Evolutionary conservation across 2,888 invertebrate genomes (phyloP).

Genomic region (Acrobasis suavella): DNA sequence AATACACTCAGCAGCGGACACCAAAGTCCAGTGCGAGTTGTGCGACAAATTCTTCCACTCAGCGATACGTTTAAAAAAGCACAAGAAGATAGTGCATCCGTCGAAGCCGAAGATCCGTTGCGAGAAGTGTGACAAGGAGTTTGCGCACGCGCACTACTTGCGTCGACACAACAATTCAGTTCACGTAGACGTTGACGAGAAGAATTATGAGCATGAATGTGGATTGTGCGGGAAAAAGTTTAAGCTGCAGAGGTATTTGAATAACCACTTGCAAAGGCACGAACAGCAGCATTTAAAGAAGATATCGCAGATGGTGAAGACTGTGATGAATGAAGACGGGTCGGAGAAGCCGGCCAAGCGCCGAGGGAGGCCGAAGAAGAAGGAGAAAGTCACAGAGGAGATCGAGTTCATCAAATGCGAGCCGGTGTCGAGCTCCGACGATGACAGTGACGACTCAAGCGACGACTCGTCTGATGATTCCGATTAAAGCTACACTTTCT

Average conservation of each 20-base stretch:
- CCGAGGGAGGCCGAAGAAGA: constrained; percentile 47
- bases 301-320: constrained; percentile 73
- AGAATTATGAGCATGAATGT: constrained; percentile 67
- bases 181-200: constrained; percentile 66
- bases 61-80: constrained; percentile 68
- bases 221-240: constrained; percentile 72
- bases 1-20: constrained; percentile 65
- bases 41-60: constrained; percentile 74
- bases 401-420: constrained; percentile 77
- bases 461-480: constrained; percentile 43
- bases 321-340: constrained; percentile 63
- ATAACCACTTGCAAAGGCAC: constrained; percentile 70
- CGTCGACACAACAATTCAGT: constrained; percentile 67
- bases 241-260: constrained; percentile 68
- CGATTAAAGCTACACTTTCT: constrained; percentile 30
- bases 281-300: constrained; percentile 72
- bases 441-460: constrained; percentile 49
- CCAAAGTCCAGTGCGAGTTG: constrained; percentile 70
- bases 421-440: constrained; percentile 64
- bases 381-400: constrained; percentile 44
- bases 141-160: constrained; percentile 71
- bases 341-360: constrained; percentile 41
- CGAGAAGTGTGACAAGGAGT: constrained; percentile 72
- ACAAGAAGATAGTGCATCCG: constrained; percentile 74
- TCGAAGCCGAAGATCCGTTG: constrained; percentile 67